Conservation (phyloP, 2,113 vertebrate genomes). For the Columba janthina region DNA sequence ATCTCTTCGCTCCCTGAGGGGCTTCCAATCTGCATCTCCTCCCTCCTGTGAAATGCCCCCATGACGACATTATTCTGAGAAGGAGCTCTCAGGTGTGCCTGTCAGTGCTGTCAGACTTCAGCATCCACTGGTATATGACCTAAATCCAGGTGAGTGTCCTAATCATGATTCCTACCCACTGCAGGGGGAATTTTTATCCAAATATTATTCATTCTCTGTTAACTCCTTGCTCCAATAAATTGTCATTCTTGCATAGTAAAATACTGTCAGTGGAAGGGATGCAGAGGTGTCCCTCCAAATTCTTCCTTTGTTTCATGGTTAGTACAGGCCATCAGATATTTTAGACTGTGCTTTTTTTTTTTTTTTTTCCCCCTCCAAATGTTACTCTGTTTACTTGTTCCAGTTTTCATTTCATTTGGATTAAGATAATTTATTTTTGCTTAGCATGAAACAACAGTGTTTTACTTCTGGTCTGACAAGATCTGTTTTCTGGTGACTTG, state of each 20-base stretch:
- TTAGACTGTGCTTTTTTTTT: neutral
- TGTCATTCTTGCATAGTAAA: neutral
- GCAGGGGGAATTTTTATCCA: neutral
- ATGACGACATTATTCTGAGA: fast-evolving
- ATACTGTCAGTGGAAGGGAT: neutral
- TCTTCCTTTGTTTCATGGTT: neutral
- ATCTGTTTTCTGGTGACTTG: neutral
- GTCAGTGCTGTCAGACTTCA: neutral
- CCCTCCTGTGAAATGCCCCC: neutral
- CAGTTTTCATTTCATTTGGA: neutral
- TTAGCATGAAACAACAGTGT: neutral
- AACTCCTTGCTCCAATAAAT: neutral
- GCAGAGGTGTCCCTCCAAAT: neutral
- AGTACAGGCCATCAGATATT: neutral
- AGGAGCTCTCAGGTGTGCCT: neutral
- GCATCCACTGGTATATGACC: neutral
- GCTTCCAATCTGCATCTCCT: neutral
- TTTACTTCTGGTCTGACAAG: neutral
- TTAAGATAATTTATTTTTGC: neutral
- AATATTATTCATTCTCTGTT: neutral
- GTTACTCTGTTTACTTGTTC: neutral
- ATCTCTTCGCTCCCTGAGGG: neutral
- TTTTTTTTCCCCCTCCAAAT: neutral
- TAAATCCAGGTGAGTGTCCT: neutral
- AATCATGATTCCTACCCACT: no score